phyloP scores from a whole-genome alignment of 2,888 invertebrate genomes.

The Coremacera marginata region DNA sequence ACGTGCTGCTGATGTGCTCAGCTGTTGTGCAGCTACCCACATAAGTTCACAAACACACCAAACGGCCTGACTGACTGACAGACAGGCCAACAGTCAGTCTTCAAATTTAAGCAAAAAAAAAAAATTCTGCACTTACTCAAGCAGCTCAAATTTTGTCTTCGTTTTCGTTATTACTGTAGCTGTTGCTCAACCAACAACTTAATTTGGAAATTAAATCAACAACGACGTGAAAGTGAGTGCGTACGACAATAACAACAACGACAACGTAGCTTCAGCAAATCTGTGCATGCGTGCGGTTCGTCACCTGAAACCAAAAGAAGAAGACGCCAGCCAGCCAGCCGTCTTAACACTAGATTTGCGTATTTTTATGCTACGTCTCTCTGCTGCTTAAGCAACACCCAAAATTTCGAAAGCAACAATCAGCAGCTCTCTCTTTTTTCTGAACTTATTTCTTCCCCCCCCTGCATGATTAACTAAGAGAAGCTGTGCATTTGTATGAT shows the following conservation, averaged over 20 bases:
- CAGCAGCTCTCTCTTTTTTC: constrained; percentile 18
- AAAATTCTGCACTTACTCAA: background rate
- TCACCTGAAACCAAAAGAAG: background rate
- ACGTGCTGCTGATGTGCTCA: background rate
- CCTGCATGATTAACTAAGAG: background rate
- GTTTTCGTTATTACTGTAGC: background rate
- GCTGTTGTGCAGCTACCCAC: constrained; percentile 10
- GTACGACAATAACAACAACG: constrained; percentile 9
- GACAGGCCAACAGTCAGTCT: constrained; percentile 28
- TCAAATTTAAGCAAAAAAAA: background rate
- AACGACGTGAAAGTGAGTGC: constrained; percentile 35
- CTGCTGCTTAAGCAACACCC: background rate
- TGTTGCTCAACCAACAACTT: constrained; percentile 14
- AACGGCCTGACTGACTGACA: constrained; percentile 33
- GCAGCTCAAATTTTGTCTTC: background rate
- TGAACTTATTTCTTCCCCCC: background rate
- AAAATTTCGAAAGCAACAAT: background rate
- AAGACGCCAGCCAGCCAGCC: background rate
- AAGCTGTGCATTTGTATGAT: background rate
- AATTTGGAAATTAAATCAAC: constrained; percentile 14
- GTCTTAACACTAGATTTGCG: background rate
- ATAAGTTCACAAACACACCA: constrained; percentile 27
- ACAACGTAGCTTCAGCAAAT: background rate
- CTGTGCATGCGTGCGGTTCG: background rate
- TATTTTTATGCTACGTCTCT: background rate